Conservation (phyloP, 2,888 invertebrate species). For the Drosophila algonquin region DNA sequence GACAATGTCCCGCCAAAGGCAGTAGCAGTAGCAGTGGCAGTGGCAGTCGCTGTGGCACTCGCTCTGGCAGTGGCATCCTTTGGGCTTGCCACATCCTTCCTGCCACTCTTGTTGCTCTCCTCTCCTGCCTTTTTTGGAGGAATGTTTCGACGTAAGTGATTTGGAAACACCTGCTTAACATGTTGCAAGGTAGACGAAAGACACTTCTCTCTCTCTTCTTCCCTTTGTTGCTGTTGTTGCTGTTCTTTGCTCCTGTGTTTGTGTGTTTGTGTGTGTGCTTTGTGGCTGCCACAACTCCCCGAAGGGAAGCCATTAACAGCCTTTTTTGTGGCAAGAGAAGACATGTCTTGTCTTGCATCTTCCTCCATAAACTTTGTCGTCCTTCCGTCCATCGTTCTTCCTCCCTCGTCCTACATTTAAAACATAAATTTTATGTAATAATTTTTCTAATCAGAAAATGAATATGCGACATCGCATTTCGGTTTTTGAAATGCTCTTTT, state of each 20-base stretch:
- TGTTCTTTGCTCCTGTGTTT: conserved; percentile 19
- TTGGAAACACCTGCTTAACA: conserved; percentile 78
- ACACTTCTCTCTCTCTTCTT: conserved; percentile 15
- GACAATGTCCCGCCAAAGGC: conserved; percentile 35
- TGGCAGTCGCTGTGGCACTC: conserved; percentile 32
- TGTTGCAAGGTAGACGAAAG: conserved; percentile 62
- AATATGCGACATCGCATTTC: conserved; percentile 42
- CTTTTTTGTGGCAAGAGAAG: conserved; percentile 39
- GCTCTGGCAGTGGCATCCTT: conserved; percentile 48
- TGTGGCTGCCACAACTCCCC: conserved; percentile 63
- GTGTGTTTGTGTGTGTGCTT: conserved; percentile 28
- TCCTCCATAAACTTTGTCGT: conserved; percentile 49
- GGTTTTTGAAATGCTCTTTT: background rate
- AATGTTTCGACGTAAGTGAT: conserved; percentile 74
- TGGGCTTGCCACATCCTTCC: conserved; percentile 26
- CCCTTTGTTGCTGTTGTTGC: conserved; percentile 39
- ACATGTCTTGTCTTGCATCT: conserved; percentile 51
- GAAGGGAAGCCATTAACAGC: conserved; percentile 76
- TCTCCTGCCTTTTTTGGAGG: conserved; percentile 35
- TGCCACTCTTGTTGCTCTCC: conserved; percentile 3
- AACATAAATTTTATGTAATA: conserved; percentile 76
- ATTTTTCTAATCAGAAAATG: conserved; percentile 77
- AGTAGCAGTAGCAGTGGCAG: conserved; percentile 28
- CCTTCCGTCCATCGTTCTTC: conserved; percentile 16
- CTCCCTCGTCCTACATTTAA: conserved; percentile 32